phyloP scores from a whole-genome alignment of 2,797 vertebrate species.

The Echeneis naucrates region DNA sequence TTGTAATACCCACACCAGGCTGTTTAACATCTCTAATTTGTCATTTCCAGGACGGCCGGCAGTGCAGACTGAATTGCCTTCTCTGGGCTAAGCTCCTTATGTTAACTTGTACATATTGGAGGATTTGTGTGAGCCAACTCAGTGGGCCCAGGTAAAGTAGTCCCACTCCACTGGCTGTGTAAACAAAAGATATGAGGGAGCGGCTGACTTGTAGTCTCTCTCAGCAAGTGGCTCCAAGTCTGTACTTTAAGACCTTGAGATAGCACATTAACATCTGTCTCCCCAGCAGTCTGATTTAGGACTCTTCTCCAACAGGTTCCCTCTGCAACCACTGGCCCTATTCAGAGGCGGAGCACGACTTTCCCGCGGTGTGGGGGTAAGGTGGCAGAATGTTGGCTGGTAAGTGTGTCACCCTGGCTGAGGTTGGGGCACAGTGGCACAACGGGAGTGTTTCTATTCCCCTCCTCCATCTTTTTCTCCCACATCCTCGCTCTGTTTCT shows the following conservation, averaged over 20 bases:
- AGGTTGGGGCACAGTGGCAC: slow-evolving; percentile 77
- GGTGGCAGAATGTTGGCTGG: slow-evolving; percentile 75
- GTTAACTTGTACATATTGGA: slow-evolving; percentile 83
- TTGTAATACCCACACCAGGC: slow-evolving; percentile 84
- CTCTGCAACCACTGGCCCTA: slow-evolving; percentile 69
- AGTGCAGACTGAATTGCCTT: slow-evolving; percentile 80
- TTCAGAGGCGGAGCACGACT: slow-evolving; percentile 68
- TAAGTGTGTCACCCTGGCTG: slow-evolving; percentile 85
- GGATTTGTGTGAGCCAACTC: slow-evolving; percentile 83
- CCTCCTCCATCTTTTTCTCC: slow-evolving; percentile 64
- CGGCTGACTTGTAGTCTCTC: slow-evolving; percentile 64
- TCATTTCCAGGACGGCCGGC: slow-evolving; percentile 79
- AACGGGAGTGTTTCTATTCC: slow-evolving; percentile 74
- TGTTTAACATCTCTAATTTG: slow-evolving; percentile 88
- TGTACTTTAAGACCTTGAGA: slow-evolving; percentile 74
- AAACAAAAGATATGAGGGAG: slow-evolving; percentile 82
- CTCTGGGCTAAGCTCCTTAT: slow-evolving; percentile 87
- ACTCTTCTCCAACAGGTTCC: slow-evolving; percentile 77
- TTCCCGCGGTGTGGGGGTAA: slow-evolving; percentile 75
- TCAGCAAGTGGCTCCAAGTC: slow-evolving; percentile 67
- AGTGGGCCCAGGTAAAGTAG: slow-evolving; percentile 82
- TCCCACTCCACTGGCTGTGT: slow-evolving; percentile 77
- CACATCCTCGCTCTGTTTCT: slow-evolving; percentile 49
- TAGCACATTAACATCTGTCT: slow-evolving; percentile 76
- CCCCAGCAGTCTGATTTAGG: slow-evolving; percentile 73